A percentile compares a stretch with the other conserved stretches of the same genome.
Evolutionary conservation across 2,113 vertebrate species (phyloP).

Genomic region (Oryzias woworae): DNA sequence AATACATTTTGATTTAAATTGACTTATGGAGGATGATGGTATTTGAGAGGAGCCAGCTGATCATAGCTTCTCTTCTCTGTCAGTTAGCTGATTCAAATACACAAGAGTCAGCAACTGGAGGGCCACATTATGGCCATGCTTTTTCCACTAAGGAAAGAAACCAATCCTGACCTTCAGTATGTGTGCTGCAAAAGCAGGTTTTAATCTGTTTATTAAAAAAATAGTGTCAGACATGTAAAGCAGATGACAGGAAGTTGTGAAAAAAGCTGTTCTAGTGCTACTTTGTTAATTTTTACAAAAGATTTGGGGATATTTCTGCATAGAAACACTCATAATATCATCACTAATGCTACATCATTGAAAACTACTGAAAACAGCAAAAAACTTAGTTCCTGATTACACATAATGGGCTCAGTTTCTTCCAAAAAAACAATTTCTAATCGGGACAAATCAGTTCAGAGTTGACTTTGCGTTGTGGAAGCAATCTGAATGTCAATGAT

Average conservation of each 20-base stretch:
- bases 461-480: slow-evolving; percentile 23
- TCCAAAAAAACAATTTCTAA: slow-evolving; percentile 3
- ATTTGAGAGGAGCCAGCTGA: slow-evolving; percentile 46
- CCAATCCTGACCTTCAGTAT: no score
- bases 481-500: slow-evolving; percentile 40
- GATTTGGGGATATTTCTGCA: no score
- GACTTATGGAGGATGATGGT: slow-evolving; percentile 56
- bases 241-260: no score
- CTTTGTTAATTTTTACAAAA: no score
- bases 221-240: no score
- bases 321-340: background rate
- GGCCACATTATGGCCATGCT: slow-evolving; percentile 9
- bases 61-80: slow-evolving; percentile 32
- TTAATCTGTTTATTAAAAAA: no score
- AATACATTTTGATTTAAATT: slow-evolving; percentile 50
- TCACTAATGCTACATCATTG: background rate
- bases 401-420: slow-evolving; percentile 31
- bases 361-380: slow-evolving; percentile 1
- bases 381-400: slow-evolving; percentile 16
- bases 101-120: slow-evolving; percentile 8
- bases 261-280: no score
- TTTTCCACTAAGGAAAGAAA: slow-evolving; percentile 3
- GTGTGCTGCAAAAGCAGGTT: no score
- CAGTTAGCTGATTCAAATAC: slow-evolving; percentile 29
- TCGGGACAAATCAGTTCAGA: slow-evolving; percentile 39